phyloP scores from a whole-genome alignment of 2,797 vertebrate species.

The Etheostoma nigrum region DNA sequence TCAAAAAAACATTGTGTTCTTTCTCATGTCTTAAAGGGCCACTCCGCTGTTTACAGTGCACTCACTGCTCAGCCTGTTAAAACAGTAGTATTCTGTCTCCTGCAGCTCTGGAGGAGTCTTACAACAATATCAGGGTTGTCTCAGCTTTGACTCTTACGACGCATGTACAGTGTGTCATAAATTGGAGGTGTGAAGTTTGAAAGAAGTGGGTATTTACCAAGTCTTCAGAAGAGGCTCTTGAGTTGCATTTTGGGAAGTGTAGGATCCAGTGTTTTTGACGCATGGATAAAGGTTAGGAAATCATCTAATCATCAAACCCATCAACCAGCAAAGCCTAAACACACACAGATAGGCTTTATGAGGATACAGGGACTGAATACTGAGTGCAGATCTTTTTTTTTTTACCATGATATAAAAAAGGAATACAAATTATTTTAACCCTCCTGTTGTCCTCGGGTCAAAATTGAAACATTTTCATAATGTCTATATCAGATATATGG shows the following conservation, averaged over 20 bases:
- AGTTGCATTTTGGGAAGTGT: background rate
- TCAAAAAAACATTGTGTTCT: background rate
- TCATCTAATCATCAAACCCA: background rate
- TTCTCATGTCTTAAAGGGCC: background rate
- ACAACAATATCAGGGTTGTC: background rate
- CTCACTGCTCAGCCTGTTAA: background rate
- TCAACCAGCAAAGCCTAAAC: constrained; percentile 6
- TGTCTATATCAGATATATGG: too few species aligned
- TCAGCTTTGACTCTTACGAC: background rate
- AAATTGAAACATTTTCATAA: too few species aligned
- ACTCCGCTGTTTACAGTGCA: background rate
- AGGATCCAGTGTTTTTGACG: background rate
- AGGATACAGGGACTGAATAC: background rate
- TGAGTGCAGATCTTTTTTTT: background rate
- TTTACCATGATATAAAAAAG: background rate
- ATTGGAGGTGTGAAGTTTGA: background rate
- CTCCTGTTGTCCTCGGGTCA: too few species aligned
- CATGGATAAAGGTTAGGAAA: background rate
- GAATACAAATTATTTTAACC: too few species aligned
- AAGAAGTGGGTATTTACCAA: background rate
- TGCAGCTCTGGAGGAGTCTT: background rate
- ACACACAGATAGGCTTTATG: constrained; percentile 15
- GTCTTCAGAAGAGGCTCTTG: background rate
- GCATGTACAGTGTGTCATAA: background rate
- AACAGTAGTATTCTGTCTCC: too few species aligned